These are phyloP conservation scores for Eucera pruinosa DNA, from an alignment of 2,888 invertebrate genomes.

Conservation along the genomic window DNA sequence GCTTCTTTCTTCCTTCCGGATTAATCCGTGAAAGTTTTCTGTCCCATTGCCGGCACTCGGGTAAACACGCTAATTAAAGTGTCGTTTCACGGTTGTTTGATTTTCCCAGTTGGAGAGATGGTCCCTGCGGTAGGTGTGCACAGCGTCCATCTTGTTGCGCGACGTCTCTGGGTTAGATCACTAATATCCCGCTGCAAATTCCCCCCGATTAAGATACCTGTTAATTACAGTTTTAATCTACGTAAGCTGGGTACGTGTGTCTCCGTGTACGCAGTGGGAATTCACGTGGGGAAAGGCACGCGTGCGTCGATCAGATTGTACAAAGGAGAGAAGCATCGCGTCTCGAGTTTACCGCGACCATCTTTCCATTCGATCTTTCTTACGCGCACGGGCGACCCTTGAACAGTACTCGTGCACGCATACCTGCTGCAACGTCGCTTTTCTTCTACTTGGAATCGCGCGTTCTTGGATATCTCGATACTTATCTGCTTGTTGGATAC, in stretches of 20 bases:
- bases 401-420: slow-evolving; percentile 14
- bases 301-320: slow-evolving; percentile 62
- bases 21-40: slow-evolving; percentile 39
- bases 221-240: slow-evolving; percentile 70
- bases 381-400: slow-evolving; percentile 8
- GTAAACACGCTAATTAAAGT: slow-evolving; percentile 59
- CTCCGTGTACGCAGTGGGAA: slow-evolving; percentile 58
- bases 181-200: slow-evolving; percentile 43
- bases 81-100: slow-evolving; percentile 67
- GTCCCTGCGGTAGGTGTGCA: slow-evolving; percentile 9
- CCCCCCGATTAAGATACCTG: slow-evolving; percentile 60
- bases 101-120: slow-evolving; percentile 37
- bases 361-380: slow-evolving; percentile 37
- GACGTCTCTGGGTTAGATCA: slow-evolving; percentile 47
- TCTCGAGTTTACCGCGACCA: slow-evolving; percentile 25
- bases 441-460: slow-evolving; percentile 43
- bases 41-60: slow-evolving; percentile 3
- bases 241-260: slow-evolving; percentile 62
- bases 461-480: slow-evolving; percentile 53
- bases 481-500: slow-evolving; percentile 58
- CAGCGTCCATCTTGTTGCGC: slow-evolving; percentile 40
- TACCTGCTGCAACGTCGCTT: slow-evolving; percentile 9
- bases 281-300: slow-evolving; percentile 61
- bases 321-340: neutral
- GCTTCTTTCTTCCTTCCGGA: slow-evolving; percentile 3